Conservation (phyloP, 1,140 invertebrate genomes). For the Phocides pigmalion region DNA sequence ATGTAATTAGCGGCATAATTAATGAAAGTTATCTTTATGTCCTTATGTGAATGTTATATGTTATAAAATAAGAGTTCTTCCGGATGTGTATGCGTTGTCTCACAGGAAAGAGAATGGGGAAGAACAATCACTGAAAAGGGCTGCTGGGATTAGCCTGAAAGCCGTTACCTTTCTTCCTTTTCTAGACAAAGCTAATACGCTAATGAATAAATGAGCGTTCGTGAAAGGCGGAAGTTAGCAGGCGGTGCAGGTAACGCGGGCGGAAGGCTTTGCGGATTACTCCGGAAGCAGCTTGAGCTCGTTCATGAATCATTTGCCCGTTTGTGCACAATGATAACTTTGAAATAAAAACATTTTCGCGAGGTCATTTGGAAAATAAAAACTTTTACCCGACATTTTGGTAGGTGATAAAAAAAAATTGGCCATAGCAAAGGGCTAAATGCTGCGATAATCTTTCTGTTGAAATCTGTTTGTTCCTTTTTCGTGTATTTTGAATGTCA, state of each 20-base stretch:
- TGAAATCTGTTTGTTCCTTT: too few relatives aligned
- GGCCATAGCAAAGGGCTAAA: too few relatives aligned
- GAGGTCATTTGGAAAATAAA: too few relatives aligned
- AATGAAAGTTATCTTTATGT: background rate
- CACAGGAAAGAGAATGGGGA: background rate
- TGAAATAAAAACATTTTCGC: too few relatives aligned
- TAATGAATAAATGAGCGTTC: conserved; percentile 21
- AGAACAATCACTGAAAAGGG: background rate
- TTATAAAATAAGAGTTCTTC: too few relatives aligned
- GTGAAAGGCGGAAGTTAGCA: conserved; percentile 16
- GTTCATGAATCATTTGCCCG: background rate
- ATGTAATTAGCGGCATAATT: background rate
- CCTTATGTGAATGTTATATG: too few relatives aligned
- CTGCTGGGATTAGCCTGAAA: conserved; percentile 5
- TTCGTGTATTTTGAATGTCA: too few relatives aligned
- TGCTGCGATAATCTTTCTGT: too few relatives aligned
- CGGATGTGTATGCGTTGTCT: background rate
- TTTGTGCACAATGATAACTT: background rate
- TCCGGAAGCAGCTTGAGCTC: conserved; percentile 4
- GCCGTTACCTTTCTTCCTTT: background rate
- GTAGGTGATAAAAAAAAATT: too few relatives aligned
- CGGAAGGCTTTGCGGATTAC: conserved; percentile 14
- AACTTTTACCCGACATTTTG: too few relatives aligned
- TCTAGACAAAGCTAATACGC: conserved; percentile 19
- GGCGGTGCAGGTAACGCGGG: conserved; percentile 10